Evolutionary conservation across 2,888 invertebrate species (phyloP), one percentile per base, ranked within the genome.

Genomic region (Coleophora deauratella): DNA sequence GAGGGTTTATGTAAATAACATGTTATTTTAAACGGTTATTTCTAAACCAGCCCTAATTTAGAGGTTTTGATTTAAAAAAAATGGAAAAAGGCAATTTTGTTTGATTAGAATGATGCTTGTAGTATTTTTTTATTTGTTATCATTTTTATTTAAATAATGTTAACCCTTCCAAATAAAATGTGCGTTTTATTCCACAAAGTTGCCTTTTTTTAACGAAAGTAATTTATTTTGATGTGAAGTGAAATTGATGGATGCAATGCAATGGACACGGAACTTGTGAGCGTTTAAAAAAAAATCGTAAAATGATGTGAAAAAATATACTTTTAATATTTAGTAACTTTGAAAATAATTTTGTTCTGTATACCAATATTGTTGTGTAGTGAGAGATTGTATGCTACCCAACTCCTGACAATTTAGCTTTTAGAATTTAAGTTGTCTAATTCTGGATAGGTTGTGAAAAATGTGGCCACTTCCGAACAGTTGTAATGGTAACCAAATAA

Each of bases 241-340:
- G 21, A 21, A 21, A 21, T 21, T 21, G 21, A 3, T 21, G 21
- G 6, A 21, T n/a, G n/a, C n/a, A n/a, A n/a, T 21, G 21, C 3
- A 21, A 21, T 21, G 21, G 3, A 34, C 33, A 39, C 34, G 28
- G 27, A 34, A 33, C 21, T 31, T 33, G 38, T 34, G 40, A 31
- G 21, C 14, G 36, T 9, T n/a, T n/a, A n/a, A n/a, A 36, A 15
- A 36, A 35, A 36, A 36, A 36, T 27, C 27, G 36, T 36, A 36
- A 36, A 36, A 36, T 27, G 27, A 21, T 33, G 12, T 34, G 21
- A 21, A 21, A 21, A 21, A 21, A 21, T 21, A 21, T 21, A 21
- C 3, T 21, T 21, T n/a, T n/a, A n/a, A n/a, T 4, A 21, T 21
- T 21, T 21, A 21, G 21, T 21, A 21, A 21, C 21, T 21, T 21